A percentile compares a stretch with the other conserved stretches of the same genome.
phyloP scores from a whole-genome alignment of 2,888 invertebrate genomes.

The Branchellion lobata region DNA sequence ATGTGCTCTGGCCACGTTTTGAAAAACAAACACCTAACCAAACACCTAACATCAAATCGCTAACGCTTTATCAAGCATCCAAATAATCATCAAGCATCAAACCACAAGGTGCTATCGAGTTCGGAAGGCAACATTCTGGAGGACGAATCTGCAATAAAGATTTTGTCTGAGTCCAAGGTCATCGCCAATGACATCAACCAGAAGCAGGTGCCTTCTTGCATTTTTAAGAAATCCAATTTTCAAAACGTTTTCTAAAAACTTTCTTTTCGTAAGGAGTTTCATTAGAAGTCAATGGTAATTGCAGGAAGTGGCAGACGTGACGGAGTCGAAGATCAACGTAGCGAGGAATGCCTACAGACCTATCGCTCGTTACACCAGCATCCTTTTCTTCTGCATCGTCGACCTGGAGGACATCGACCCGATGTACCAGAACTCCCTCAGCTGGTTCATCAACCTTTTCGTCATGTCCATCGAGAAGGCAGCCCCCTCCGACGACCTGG shows the following conservation, averaged over 20 bases:
- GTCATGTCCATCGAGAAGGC: constrained; percentile 63
- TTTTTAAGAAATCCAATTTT: no score
- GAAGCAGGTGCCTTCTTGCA: constrained; percentile 61
- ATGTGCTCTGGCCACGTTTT: not conserved
- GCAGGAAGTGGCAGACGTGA: constrained; percentile 62
- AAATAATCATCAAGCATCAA: not conserved
- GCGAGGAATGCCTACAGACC: constrained; percentile 63
- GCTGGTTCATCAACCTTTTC: constrained; percentile 65
- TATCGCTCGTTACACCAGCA: constrained; percentile 63
- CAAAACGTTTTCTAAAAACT: no score
- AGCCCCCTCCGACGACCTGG: constrained; percentile 60
- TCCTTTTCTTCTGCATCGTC: constrained; percentile 64
- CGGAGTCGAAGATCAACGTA: constrained; percentile 63
- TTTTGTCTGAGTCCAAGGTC: constrained; percentile 63
- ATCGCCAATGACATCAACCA: constrained; percentile 64
- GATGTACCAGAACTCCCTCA: constrained; percentile 65
- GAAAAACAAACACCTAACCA: not conserved
- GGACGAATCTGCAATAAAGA: constrained; percentile 64
- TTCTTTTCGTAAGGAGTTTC: no score
- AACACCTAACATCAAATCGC: no score
- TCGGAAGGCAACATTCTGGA: constrained; percentile 65
- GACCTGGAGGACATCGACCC: constrained; percentile 64
- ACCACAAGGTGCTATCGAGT: constrained; percentile 60
- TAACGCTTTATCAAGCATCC: no score
- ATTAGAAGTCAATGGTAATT: no score